Base-by-base conservation (phyloP, 1,140 invertebrate species). In the Hylaeus volcanicus region DNA sequence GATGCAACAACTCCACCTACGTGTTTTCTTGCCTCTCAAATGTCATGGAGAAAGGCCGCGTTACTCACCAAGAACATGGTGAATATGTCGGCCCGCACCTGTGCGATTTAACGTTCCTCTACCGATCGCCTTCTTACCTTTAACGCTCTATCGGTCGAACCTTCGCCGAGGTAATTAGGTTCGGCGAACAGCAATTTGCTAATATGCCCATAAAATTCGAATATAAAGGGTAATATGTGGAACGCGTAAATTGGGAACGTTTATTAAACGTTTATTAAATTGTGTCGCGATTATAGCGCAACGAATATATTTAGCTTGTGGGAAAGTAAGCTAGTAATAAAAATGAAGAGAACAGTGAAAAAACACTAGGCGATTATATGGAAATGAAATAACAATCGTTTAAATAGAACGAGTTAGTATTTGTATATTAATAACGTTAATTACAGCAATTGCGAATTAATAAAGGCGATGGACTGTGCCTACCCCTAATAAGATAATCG, bases 41-140 rank as follows among this genome's bases (percentile, higher is more conserved):
- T 85, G 74, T 85, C 83, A 83, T 53, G 79, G 81, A 72, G 83
- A 85, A 85, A 85, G 83, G 83, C 75, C 79, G 63, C 66, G 41
- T 81, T 76, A 39, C 65, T 76, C 73, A 61, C 73, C 58, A 78
- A 78, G 83, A 81, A 86, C 76, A 80, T 81, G 78, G 63, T 63
- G 71, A 60, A 70, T 72, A 72, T 55, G 61, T 66, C 69, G 61
- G 9, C 80, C 75, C 80, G 75, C 80, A 82, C 80, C 75, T 82
- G 74, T 78, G 63, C 80, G 37, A 82, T 79, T 79, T 61, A 78
- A 78, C 43, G 51, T 48, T 12, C 43, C 14, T 41, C 56, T 41
- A 12, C 74, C 5, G 37, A 26, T 43, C 63, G 37, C 61, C 55
- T 37, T 43, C 15, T 72, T 37, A 51, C 58, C 45, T 74, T 79